Conservation (phyloP, 2,797 vertebrate genomes). For the Pelobates cultripes region DNA sequence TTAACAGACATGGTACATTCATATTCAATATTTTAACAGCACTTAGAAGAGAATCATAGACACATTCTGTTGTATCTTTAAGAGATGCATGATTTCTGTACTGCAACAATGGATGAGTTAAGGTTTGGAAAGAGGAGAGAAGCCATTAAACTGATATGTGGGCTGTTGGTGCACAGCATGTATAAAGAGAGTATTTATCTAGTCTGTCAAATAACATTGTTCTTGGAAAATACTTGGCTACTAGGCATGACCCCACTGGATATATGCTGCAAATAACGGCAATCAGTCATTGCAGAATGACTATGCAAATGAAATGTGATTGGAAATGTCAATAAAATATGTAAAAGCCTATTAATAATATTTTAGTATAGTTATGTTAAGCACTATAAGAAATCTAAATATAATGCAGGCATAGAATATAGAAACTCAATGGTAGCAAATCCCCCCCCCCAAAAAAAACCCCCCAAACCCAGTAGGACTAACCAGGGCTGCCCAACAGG, state of each 20-base stretch:
- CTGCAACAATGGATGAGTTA: slow-evolving; percentile 6
- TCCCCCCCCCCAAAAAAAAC: too few relatives aligned
- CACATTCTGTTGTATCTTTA: background rate
- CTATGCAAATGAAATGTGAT: slow-evolving; percentile 2
- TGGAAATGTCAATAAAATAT: background rate
- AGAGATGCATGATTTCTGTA: slow-evolving; percentile 15
- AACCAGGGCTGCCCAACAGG: too few relatives aligned
- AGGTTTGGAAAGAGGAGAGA: slow-evolving; percentile 15
- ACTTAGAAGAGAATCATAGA: background rate
- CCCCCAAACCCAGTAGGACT: too few relatives aligned
- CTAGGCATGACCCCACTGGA: slow-evolving; percentile 3
- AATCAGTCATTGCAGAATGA: background rate
- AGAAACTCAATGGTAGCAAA: too few relatives aligned
- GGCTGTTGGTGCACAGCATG: slow-evolving; percentile 19
- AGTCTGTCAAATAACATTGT: slow-evolving; percentile 31
- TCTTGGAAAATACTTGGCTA: slow-evolving; percentile 22
- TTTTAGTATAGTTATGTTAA: too few relatives aligned
- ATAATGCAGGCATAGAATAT: too few relatives aligned
- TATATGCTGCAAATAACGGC: background rate
- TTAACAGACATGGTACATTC: background rate
- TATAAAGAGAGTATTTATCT: slow-evolving; percentile 21
- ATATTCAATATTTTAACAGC: background rate
- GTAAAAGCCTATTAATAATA: too few relatives aligned
- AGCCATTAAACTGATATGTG: slow-evolving; percentile 39
- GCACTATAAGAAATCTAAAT: too few relatives aligned